phyloP scores from a whole-genome alignment of 2,797 vertebrate species.

The Neostethus bicornis region DNA sequence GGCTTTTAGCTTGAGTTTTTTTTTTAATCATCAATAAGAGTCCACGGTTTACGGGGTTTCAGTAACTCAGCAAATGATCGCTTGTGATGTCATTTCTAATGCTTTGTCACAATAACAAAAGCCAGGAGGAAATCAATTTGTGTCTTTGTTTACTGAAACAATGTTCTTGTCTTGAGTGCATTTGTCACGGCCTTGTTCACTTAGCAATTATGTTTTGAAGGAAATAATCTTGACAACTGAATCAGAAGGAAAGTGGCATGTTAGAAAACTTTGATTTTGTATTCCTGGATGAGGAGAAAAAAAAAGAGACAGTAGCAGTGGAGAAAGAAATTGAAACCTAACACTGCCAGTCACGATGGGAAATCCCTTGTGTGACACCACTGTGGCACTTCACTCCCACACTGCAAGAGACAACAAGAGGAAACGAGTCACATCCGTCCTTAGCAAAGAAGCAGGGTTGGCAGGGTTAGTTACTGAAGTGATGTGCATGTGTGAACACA shows the following conservation, averaged over 20 bases:
- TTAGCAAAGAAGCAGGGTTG: constrained; percentile 17
- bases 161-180: constrained; percentile 16
- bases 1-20: constrained; percentile 34
- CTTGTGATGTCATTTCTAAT: constrained; percentile 26
- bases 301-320: constrained; percentile 5
- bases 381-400: constrained; percentile 42
- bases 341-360: constrained; percentile 35
- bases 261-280: constrained; percentile 14
- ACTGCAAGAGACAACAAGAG: constrained; percentile 44
- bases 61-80: constrained; percentile 27
- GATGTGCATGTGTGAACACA: constrained; percentile 20
- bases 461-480: constrained; percentile 8
- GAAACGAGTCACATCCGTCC: constrained; percentile 45
- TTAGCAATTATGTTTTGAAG: constrained; percentile 1
- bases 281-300: constrained; percentile 9
- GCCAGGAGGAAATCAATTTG: constrained; percentile 38
- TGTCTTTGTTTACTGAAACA: constrained; percentile 31
- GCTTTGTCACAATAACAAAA: constrained; percentile 36
- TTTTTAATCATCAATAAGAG: too few species aligned
- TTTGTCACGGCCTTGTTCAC: constrained; percentile 34
- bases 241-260: constrained; percentile 1
- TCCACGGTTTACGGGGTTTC: constrained; percentile 13
- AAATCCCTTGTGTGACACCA: constrained; percentile 43
- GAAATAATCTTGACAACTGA: constrained; percentile 9
- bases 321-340: constrained; percentile 38